phyloP scores from a whole-genome alignment of 2,888 invertebrate genomes.

The Omphaloscelis lunosa region DNA sequence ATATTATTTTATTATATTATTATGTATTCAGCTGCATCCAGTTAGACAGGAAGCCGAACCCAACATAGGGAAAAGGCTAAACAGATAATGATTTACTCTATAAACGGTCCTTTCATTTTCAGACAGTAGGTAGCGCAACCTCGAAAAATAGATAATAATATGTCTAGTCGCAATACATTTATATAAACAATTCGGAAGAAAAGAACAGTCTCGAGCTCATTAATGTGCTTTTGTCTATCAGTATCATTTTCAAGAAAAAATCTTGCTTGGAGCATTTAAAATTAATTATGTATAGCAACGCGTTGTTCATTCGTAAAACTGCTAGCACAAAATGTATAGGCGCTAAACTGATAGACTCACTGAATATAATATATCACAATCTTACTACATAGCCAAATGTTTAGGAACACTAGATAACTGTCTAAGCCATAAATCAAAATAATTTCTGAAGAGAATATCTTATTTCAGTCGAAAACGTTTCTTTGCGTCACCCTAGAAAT shows the following conservation, averaged over 20 bases:
- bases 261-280: not conserved
- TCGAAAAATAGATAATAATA: not conserved
- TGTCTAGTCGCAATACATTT: no score
- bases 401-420: not conserved
- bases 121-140: not conserved
- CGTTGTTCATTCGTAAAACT: slow-evolving; percentile 2
- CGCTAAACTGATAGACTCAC: slow-evolving; percentile 13
- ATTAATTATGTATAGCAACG: not conserved
- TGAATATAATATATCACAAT: slow-evolving; percentile 41
- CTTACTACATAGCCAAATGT: slow-evolving; percentile 9
- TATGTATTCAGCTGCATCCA: no score
- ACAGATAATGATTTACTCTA: no score
- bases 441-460: slow-evolving; percentile 17
- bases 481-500: slow-evolving; percentile 4
- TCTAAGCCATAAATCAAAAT: slow-evolving; percentile 38
- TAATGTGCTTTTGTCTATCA: no score
- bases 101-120: no score
- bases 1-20: no score
- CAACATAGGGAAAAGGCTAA: no score
- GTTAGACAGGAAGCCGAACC: no score
- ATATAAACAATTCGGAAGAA: no score
- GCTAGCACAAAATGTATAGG: slow-evolving; percentile 36
- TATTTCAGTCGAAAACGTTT: slow-evolving; percentile 8
- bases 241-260: not conserved
- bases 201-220: no score